These are phyloP conservation scores for Amphipyra berbera DNA, from an alignment of 2,888 invertebrate species.

Conservation along the genomic window DNA sequence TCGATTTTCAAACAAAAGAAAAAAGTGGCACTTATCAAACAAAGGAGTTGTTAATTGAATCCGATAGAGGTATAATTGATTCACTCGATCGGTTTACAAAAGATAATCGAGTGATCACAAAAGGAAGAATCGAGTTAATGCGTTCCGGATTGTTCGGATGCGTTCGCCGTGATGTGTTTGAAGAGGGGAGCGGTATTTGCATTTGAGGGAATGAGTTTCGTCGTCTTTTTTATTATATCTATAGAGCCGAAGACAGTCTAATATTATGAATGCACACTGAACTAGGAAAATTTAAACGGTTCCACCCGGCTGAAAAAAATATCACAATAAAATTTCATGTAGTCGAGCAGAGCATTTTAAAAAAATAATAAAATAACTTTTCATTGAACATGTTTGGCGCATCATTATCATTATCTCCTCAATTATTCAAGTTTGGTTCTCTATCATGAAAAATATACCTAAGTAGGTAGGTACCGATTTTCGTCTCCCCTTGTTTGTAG, in stretches of 20 bases:
- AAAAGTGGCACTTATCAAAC: slow-evolving; percentile 57
- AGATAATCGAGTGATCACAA: slow-evolving; percentile 55
- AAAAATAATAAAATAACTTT: no score
- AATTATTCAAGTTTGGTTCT: no score
- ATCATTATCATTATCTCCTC: no score
- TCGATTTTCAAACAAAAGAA: slow-evolving; percentile 52
- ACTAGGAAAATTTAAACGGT: background rate
- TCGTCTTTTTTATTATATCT: slow-evolving; percentile 7
- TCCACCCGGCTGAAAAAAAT: no score
- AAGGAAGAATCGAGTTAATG: slow-evolving; percentile 56
- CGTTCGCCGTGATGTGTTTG: slow-evolving; percentile 47
- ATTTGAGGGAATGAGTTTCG: slow-evolving; percentile 40
- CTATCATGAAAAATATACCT: no score
- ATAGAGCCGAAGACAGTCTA: background rate
- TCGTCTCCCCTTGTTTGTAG: no score
- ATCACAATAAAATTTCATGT: no score
- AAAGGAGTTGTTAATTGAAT: slow-evolving; percentile 64
- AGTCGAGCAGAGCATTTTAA: no score
- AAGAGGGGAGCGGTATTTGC: slow-evolving; percentile 54
- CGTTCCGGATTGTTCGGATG: slow-evolving; percentile 53
- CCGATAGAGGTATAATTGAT: slow-evolving; percentile 48
- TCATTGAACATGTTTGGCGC: no score
- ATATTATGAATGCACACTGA: no score
- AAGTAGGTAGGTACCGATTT: no score
- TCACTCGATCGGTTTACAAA: slow-evolving; percentile 54